Conservation (phyloP, 2,797 vertebrate species). For the Sylvia borin region DNA sequence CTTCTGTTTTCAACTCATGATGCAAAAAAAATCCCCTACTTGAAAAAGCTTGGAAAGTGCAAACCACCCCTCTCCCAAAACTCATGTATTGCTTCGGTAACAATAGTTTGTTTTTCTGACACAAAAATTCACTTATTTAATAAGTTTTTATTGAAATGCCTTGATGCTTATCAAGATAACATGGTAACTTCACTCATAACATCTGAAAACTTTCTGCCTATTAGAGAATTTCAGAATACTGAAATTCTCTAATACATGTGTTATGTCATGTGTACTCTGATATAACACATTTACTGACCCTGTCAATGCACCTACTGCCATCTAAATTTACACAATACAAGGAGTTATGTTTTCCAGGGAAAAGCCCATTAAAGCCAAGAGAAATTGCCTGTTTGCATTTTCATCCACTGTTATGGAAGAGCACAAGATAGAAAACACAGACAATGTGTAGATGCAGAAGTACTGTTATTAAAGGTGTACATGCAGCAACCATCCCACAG, state of each 20-base stretch:
- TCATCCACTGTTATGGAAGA: neutral
- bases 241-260: too few relatives aligned
- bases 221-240: neutral
- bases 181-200: neutral
- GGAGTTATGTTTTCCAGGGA: constrained; percentile 1
- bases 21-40: neutral
- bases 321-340: neutral
- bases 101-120: neutral
- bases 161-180: neutral
- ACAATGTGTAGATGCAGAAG: neutral
- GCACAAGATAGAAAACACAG: neutral
- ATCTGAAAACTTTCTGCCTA: neutral
- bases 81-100: rapidly evolving
- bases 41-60: neutral
- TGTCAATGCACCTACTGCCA: neutral
- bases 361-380: constrained; percentile 19
- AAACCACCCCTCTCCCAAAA: neutral
- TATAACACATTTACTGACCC: neutral
- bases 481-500: neutral
- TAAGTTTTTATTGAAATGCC: neutral
- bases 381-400: neutral
- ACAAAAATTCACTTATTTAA: neutral
- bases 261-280: neutral
- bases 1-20: neutral
- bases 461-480: neutral